phyloP scores from a whole-genome alignment of 2,113 vertebrate genomes.

The Nothoprocta perdicaria region DNA sequence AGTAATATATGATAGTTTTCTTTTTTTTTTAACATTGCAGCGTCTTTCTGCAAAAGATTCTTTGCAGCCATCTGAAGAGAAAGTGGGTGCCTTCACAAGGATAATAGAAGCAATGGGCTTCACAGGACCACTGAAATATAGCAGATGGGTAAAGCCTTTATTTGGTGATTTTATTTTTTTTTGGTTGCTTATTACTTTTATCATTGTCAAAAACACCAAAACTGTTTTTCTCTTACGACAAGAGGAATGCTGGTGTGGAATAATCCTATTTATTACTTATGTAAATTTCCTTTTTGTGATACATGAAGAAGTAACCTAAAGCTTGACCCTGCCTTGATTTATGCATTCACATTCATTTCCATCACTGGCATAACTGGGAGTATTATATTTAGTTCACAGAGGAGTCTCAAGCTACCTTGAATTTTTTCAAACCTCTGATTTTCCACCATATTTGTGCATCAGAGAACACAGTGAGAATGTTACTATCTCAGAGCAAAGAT shows the following conservation, averaged over 20 bases:
- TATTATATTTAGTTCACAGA: background rate
- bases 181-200: background rate
- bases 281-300: background rate
- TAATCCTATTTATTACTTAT: background rate
- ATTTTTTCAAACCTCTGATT: background rate
- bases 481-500: background rate
- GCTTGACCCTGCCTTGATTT: background rate
- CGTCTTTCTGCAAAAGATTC: slow-evolving; percentile 82
- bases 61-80: slow-evolving; percentile 84
- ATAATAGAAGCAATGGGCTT: slow-evolving; percentile 97
- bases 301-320: background rate
- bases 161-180: background rate
- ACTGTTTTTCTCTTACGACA: background rate
- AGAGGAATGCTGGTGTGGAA: background rate
- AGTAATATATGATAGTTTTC: background rate
- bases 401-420: background rate
- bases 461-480: background rate
- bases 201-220: background rate
- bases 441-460: background rate
- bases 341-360: background rate
- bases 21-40: slow-evolving; percentile 68
- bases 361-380: background rate
- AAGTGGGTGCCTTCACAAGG: slow-evolving; percentile 90
- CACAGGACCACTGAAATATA: slow-evolving; percentile 95
- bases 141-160: slow-evolving; percentile 91